These are phyloP conservation scores for Cecropterus lyciades DNA, from an alignment of 1,140 invertebrate species.

Conservation along the genomic window DNA sequence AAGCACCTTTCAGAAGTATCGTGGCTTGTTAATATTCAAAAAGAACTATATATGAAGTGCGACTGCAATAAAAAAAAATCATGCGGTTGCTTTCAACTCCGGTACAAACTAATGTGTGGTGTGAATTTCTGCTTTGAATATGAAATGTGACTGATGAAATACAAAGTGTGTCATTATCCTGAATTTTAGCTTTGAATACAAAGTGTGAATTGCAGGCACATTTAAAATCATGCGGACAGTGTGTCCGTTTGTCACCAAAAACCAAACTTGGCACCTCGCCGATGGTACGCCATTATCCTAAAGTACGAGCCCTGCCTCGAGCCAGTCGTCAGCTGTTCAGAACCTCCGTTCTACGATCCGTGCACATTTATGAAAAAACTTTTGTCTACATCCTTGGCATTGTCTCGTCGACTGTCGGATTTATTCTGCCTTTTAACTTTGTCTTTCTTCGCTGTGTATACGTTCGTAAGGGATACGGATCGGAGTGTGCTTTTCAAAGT, in stretches of 20 bases:
- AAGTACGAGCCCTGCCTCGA: slow-evolving; percentile 54
- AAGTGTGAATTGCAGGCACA: neutral
- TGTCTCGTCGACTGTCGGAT: slow-evolving; percentile 67
- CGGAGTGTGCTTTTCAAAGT: slow-evolving; percentile 10
- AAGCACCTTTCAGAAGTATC: no score
- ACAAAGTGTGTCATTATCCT: no score
- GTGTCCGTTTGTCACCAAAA: neutral
- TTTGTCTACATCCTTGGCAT: slow-evolving; percentile 75
- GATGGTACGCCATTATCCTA: slow-evolving; percentile 18
- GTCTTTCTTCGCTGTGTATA: slow-evolving; percentile 46
- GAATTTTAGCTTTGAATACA: neutral
- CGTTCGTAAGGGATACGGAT: slow-evolving; percentile 34
- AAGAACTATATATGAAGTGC: no score
- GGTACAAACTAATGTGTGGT: no score
- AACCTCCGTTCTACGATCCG: slow-evolving; percentile 51
- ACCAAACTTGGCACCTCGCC: slow-evolving; percentile 11
- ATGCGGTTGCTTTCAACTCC: no score
- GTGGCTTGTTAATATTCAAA: no score
- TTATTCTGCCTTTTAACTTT: slow-evolving; percentile 62
- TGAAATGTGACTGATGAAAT: no score
- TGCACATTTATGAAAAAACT: slow-evolving; percentile 82
- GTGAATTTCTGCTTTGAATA: no score
- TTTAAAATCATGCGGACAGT: neutral
- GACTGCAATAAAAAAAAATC: no score
- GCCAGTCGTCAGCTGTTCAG: slow-evolving; percentile 72